A percentile compares a stretch with the other conserved stretches of the same genome.
phyloP scores from a whole-genome alignment of 2,888 invertebrate genomes.

The Molanna angustata region DNA sequence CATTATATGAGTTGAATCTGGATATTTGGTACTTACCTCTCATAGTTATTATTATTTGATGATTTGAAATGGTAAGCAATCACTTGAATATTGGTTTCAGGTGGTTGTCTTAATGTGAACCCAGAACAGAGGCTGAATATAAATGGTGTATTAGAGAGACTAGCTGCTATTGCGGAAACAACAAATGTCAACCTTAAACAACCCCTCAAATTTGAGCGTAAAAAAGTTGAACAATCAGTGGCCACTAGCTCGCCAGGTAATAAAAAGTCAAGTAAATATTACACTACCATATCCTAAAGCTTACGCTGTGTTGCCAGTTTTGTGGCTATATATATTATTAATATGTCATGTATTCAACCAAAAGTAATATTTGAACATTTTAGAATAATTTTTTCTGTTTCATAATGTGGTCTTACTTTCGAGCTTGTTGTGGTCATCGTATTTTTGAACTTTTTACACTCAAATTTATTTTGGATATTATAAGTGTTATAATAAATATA shows the following conservation, averaged over 20 bases:
- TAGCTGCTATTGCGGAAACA: slow-evolving; percentile 87
- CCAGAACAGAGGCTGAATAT: slow-evolving; percentile 80
- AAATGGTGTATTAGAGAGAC: slow-evolving; percentile 74
- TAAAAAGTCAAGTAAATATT: slow-evolving; percentile 61
- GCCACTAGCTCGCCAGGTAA: slow-evolving; percentile 62
- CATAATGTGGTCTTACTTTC: slow-evolving; percentile 45
- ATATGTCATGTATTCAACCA: slow-evolving; percentile 7
- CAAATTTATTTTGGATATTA: slow-evolving; percentile 44
- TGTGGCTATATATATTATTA: slow-evolving; percentile 10
- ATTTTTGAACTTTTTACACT: slow-evolving; percentile 61
- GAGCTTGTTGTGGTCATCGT: slow-evolving; percentile 58
- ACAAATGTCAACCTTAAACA: slow-evolving; percentile 79
- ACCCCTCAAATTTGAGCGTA: slow-evolving; percentile 67
- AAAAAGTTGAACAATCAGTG: slow-evolving; percentile 61
- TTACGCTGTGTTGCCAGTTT: slow-evolving; percentile 5
- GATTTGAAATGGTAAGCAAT: too few species aligned
- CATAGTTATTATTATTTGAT: too few species aligned
- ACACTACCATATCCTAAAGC: slow-evolving; percentile 57
- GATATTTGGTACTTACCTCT: too few species aligned
- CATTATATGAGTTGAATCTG: too few species aligned
- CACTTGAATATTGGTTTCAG: slow-evolving; percentile 42
- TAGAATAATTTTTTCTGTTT: slow-evolving; percentile 14
- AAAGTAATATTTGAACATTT: too few species aligned
- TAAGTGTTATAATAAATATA: too few species aligned
- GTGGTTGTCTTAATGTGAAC: slow-evolving; percentile 77